Evolutionary conservation across 2,888 invertebrate species (phyloP), one percentile per base, ranked within the genome.

Genomic region (Ophraella communa): DNA sequence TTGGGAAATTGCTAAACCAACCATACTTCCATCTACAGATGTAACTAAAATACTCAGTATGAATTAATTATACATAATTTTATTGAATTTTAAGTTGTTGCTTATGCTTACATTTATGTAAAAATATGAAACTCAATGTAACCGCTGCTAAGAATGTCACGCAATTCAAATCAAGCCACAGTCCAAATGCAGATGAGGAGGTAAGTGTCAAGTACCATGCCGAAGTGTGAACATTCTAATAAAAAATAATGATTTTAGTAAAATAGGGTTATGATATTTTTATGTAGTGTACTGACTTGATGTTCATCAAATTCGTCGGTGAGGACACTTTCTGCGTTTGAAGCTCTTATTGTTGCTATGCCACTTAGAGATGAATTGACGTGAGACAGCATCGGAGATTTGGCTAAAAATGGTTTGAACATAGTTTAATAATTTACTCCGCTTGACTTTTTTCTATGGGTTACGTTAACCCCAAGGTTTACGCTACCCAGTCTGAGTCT

Each of bases 121-220:
- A 49, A 14, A 76, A 33, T 4, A 76, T 81, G 78, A 90, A 90
- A 49, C 88, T 87, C 74, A 87, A 87, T 0, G 87, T 85, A 1
- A 90, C 85, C 11, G 86, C 79, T 1, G 86, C 80, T 0, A 89
- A 85, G 71, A 90, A 89, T 1, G 79, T 10, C 1, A 87, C 84
- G 4, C 88, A 88, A 11, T 89, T 83, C 10, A 87, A 77, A 74
- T 89, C 88, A 66, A 90, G 77, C 87, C 89, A 89, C 23, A 90
- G 83, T 0, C 89, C 87, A 77, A 89, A 90, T 0, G 88, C 85
- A 2, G 86, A 85, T 67, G 87, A 86, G 17, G 87, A 84, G n/a
- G 87, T 83, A 17, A 89, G 80, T 3, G 86, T 86, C 52, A 90
- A 77, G 73, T 76, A 88, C 86, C 88, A 88, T n/a, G 89, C 86